These are phyloP conservation scores for Ruditapes philippinarum DNA, from an alignment of 1,140 invertebrate species.

Conservation along the genomic window DNA sequence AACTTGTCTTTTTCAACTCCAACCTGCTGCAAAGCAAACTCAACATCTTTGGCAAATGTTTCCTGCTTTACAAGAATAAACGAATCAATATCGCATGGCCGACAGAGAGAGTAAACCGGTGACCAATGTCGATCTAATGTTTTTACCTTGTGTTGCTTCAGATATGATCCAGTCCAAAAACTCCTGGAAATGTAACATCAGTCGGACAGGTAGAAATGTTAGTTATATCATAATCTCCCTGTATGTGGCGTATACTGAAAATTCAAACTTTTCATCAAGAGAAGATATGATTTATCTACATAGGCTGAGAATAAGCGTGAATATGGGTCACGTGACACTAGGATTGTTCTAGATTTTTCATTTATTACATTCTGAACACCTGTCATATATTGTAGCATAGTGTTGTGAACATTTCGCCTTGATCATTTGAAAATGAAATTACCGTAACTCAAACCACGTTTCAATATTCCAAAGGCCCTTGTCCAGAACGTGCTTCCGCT, in stretches of 20 bases:
- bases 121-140: conserved; percentile 21
- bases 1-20: background rate
- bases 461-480: background rate
- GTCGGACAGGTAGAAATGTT: background rate
- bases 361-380: background rate
- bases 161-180: background rate
- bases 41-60: conserved; percentile 53
- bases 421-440: background rate
- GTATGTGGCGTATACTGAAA: background rate
- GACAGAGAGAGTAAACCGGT: conserved; percentile 32
- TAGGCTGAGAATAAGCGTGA: conserved; percentile 45
- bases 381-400: background rate
- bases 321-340: conserved; percentile 5
- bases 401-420: background rate
- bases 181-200: conserved; percentile 1
- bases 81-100: conserved; percentile 49
- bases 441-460: background rate
- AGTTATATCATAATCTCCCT: no score
- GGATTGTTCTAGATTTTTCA: background rate
- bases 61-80: conserved; percentile 59
- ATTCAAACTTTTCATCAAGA: background rate
- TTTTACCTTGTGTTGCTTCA: background rate
- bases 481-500: background rate
- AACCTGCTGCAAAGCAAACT: conserved; percentile 16
- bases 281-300: conserved; percentile 51